Percentiles rank a stretch among this genome's conserved stretches.
These are phyloP conservation scores for Tribolium freemani DNA, from an alignment of 2,888 invertebrate genomes.

Conservation along the genomic window DNA sequence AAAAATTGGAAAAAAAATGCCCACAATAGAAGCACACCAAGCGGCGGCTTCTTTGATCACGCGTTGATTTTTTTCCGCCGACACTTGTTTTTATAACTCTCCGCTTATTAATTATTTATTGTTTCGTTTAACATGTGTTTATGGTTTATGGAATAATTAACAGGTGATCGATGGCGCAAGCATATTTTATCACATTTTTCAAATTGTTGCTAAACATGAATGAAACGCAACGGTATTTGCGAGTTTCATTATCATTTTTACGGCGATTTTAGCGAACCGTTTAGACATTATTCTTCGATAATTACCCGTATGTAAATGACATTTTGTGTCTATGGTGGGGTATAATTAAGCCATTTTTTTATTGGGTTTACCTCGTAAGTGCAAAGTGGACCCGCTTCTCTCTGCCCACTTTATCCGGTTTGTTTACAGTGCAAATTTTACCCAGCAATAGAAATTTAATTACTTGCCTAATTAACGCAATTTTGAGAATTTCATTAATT, in stretches of 20 bases:
- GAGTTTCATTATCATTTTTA: no score
- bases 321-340: neutral
- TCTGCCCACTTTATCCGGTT: neutral
- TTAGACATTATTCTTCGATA: constrained; percentile 16
- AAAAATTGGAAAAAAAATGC: neutral
- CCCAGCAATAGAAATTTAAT: neutral
- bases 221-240: neutral
- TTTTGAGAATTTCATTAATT: no score
- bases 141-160: constrained; percentile 1
- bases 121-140: constrained; percentile 15
- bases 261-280: constrained; percentile 1
- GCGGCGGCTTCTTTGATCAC: no score
- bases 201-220: constrained; percentile 11
- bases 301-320: constrained; percentile 39
- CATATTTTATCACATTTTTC: constrained; percentile 20
- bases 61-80: neutral
- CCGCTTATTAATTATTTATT: constrained; percentile 11
- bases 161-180: constrained; percentile 15
- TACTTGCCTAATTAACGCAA: no score
- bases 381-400: constrained; percentile 26
- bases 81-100: neutral
- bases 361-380: constrained; percentile 10
- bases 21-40: no score
- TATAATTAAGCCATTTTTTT: constrained; percentile 21
- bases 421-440: neutral